Evolutionary conservation across 1,140 invertebrate genomes (phyloP), one percentile per base, ranked within the genome.

Genomic region (Caenorhabditis remanei): DNA sequence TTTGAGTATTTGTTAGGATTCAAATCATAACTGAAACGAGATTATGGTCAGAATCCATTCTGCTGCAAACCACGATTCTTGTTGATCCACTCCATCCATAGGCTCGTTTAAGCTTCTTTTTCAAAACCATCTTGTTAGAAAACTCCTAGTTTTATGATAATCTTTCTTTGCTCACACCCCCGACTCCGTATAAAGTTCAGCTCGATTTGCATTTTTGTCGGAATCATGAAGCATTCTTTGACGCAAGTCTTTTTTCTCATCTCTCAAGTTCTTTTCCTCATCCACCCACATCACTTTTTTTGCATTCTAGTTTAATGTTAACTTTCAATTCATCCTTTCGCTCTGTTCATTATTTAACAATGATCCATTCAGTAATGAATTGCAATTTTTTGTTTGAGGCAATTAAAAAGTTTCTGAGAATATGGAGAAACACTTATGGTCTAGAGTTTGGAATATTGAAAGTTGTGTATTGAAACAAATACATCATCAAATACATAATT

Each of bases 151-250:
- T 71, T 71, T 71, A 9, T 71, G 65, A 71, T 71, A 40, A 71
- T 71, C 65, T 65, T 65, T 71, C 65, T 65, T 65, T 40, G 61
- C 61, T 71, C 65, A 71, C 65, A 71, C 65, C 65, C 65, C 65
- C 65, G 65, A 46, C 40, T 0, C 19, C 16, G 40, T 71, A 71
- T 71, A 71, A 71, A 71, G 65, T 71, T 71, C 41, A 71, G 21
- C 41, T n/a, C 46, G 2, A 71, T 71, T 71, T 71, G 65, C 65
- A 71, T 71, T 71, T 71, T 71, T 46, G 65, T 43, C 21, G 41
- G 65, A 71, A 71, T 71, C 65, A 71, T 71, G 65, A 71, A 71
- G 65, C 65, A 71, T n/a, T 71, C 65, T 43, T 71, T 71, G 65
- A 71, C 65, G 65, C 65, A 71, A 71, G 65, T 46, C 11, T 63